Conservation (phyloP, 1,140 invertebrate species). For the Semibalanus balanoides region DNA sequence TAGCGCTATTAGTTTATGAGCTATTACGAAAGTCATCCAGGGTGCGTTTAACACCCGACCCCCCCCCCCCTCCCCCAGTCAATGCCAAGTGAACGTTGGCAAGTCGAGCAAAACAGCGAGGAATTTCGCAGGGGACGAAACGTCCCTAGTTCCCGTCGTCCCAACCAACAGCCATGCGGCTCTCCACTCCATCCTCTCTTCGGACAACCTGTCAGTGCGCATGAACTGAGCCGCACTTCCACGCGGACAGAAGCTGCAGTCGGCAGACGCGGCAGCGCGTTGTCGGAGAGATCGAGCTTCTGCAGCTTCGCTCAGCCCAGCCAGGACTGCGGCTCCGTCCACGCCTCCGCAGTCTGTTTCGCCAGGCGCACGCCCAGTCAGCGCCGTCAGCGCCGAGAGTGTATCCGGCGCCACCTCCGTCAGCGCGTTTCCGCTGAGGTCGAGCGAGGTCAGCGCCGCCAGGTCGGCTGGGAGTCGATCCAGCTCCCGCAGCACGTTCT, state of each 20-base stretch:
- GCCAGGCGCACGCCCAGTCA: slow-evolving; percentile 21
- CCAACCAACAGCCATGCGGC: too few species aligned
- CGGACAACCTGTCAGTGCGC: slow-evolving; percentile 7
- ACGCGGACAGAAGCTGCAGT: slow-evolving; percentile 13
- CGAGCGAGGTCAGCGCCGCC: slow-evolving; percentile 48
- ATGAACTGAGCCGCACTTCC: slow-evolving; percentile 12
- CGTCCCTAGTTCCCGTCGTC: too few species aligned
- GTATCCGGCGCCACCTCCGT: slow-evolving; percentile 61
- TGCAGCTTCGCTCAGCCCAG: slow-evolving; percentile 23
- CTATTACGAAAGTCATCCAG: too few species aligned
- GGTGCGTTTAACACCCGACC: too few species aligned
- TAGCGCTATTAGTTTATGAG: too few species aligned
- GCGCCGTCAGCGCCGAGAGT: slow-evolving; percentile 38
- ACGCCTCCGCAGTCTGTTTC: slow-evolving; percentile 18
- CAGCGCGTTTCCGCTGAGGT: slow-evolving; percentile 69
- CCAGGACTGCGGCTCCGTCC: slow-evolving; percentile 12
- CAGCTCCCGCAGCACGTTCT: slow-evolving; percentile 62
- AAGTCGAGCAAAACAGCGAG: too few species aligned
- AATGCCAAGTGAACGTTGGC: too few species aligned
- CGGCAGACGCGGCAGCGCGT: slow-evolving; percentile 47
- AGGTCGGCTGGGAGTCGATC: slow-evolving; percentile 68
- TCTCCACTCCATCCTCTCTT: too few species aligned
- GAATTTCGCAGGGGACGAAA: too few species aligned
- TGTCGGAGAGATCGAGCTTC: slow-evolving; percentile 59
- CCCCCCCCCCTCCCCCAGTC: too few species aligned